These are phyloP conservation scores for Saiga tatarica DNA, from an alignment of 2,113 vertebrate genomes.

Conservation along the genomic window DNA sequence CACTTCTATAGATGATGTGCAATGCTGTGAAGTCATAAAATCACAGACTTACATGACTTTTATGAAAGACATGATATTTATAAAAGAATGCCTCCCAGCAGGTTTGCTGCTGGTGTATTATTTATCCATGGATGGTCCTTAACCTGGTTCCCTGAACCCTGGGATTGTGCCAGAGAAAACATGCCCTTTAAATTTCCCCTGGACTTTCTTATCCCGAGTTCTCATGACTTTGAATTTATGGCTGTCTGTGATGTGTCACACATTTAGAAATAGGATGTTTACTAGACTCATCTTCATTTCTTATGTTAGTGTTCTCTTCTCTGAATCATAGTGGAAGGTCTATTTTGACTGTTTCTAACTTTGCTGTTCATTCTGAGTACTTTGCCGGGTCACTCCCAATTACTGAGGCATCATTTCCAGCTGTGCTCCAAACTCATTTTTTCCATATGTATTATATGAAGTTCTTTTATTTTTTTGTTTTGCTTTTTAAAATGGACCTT, in stretches of 20 bases:
- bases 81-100: not conserved
- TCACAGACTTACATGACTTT: not conserved
- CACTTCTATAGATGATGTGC: not conserved
- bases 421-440: not conserved
- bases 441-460: not conserved
- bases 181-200: not conserved
- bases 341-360: not conserved
- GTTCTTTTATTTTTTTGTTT: not conserved
- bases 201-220: not conserved
- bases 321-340: not conserved
- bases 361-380: not conserved
- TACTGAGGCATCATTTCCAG: not conserved
- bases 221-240: not conserved
- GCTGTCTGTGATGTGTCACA: not conserved
- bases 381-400: not conserved
- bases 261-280: not conserved
- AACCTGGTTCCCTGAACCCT: not conserved
- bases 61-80: not conserved
- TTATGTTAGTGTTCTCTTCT: not conserved
- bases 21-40: not conserved
- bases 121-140: accelerated
- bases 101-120: not conserved
- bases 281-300: not conserved
- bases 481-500: not conserved
- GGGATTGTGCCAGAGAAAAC: not conserved